Percentiles rank a stretch among this genome's conserved stretches.
phyloP scores from a whole-genome alignment of 1,140 invertebrate genomes.

The Drosophila arawakana region DNA sequence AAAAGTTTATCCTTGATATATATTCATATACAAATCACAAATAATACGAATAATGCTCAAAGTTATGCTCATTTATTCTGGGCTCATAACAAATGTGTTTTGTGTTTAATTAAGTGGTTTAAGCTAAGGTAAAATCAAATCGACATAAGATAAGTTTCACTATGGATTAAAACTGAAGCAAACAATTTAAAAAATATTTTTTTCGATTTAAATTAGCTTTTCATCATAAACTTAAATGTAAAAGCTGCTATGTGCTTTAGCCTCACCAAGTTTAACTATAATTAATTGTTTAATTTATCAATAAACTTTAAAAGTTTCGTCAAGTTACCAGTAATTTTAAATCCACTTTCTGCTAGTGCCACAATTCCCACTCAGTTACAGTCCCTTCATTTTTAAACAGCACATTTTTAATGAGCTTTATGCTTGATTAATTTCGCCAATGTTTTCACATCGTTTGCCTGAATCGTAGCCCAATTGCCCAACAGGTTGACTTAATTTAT shows the following conservation, averaged over 20 bases:
- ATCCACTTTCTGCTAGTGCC: neutral
- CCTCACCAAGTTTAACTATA: no score
- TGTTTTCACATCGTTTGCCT: constrained; percentile 9
- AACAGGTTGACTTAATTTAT: constrained; percentile 37
- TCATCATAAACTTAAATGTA: no score
- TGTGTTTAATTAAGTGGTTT: constrained; percentile 32
- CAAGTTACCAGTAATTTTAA: no score
- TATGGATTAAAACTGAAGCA: no score
- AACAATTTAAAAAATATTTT: no score
- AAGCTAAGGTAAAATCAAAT: neutral
- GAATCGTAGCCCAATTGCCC: neutral
- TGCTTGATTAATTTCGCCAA: constrained; percentile 7
- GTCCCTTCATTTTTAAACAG: constrained; percentile 4
- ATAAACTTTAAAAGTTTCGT: no score
- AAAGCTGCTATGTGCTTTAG: neutral
- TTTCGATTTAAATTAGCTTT: no score
- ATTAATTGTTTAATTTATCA: no score
- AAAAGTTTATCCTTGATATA: constrained; percentile 63
- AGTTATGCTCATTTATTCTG: constrained; percentile 41
- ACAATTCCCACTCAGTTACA: neutral
- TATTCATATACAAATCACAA: constrained; percentile 54
- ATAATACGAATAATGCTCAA: constrained; percentile 42
- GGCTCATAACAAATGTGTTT: constrained; percentile 30
- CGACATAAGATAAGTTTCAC: no score
- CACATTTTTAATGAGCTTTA: constrained; percentile 19